Percentiles rank a stretch among this genome's conserved stretches.
Conservation (phyloP, 2,888 invertebrate species). For the Ennomos fuscantarius region DNA sequence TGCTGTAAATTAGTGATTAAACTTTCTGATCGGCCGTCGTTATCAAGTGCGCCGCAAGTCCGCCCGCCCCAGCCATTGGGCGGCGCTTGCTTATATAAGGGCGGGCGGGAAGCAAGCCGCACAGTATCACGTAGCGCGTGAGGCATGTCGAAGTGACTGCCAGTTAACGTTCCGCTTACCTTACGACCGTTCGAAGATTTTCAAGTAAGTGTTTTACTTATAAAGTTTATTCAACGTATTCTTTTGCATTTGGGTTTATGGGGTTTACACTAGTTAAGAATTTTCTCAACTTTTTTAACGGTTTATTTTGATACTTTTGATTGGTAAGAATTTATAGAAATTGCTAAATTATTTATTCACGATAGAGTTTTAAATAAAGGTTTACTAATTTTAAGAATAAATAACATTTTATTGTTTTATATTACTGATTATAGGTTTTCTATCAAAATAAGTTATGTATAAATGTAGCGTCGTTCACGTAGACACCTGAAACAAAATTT, state of each 20-base stretch:
- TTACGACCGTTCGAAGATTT: slow-evolving; percentile 13
- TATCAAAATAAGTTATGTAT: no score
- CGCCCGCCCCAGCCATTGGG: slow-evolving; percentile 38
- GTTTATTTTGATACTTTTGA: no score
- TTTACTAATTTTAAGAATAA: no score
- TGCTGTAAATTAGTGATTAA: slow-evolving; percentile 16
- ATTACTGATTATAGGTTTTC: no score
- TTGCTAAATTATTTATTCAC: no score
- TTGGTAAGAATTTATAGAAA: no score
- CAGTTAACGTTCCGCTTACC: slow-evolving; percentile 16
- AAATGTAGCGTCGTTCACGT: no score
- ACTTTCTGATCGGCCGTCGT: slow-evolving; percentile 25
- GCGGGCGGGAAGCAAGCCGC: slow-evolving; percentile 35
- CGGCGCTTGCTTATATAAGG: slow-evolving; percentile 42
- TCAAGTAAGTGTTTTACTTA: slow-evolving; percentile 31
- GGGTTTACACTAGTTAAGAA: not conserved
- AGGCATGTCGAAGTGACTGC: slow-evolving; percentile 30
- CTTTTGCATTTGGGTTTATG: not conserved
- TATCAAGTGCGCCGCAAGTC: slow-evolving; percentile 22
- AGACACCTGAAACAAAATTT: no score
- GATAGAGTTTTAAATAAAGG: no score
- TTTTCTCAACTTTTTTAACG: not conserved
- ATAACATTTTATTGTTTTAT: no score
- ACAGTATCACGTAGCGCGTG: slow-evolving; percentile 31
- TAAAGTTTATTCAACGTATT: not conserved